Evolutionary conservation across 2,888 invertebrate species (phyloP).

Genomic region (Selenia dentaria): DNA sequence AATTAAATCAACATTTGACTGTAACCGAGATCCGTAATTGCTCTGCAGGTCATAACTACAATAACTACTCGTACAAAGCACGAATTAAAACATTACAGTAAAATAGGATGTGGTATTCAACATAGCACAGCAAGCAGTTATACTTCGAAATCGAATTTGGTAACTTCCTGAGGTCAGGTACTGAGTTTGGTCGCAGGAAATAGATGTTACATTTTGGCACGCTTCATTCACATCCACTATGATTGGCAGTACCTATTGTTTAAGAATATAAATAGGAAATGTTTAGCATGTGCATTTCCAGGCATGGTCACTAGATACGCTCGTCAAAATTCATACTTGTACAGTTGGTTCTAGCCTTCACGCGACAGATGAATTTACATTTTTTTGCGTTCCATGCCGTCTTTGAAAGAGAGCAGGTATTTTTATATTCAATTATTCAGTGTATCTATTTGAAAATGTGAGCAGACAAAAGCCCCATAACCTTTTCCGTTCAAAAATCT

Average conservation of each 20-base stretch:
- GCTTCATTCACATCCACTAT: constrained; percentile 21
- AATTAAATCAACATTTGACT: too few species aligned
- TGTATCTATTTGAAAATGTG: too few species aligned
- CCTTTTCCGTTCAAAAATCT: too few species aligned
- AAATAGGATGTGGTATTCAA: constrained; percentile 8
- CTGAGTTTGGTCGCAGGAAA: constrained; percentile 30
- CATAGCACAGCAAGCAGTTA: constrained; percentile 9
- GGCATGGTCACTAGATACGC: constrained; percentile 1
- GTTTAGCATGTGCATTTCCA: constrained; percentile 3
- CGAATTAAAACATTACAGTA: neutral
- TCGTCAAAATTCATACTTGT: constrained; percentile 1
- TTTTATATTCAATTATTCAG: too few species aligned
- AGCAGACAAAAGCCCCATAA: too few species aligned
- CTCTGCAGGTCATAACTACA: too few species aligned
- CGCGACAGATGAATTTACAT: neutral
- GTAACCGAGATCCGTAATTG: too few species aligned
- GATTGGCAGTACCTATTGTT: constrained; percentile 16
- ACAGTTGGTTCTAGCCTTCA: neutral
- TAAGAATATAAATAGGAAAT: constrained; percentile 15
- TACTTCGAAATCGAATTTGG: constrained; percentile 28
- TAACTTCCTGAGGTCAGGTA: constrained; percentile 28
- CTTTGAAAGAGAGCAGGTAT: too few species aligned
- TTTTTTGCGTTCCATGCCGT: too few species aligned
- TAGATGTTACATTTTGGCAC: constrained; percentile 30
- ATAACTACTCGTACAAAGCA: too few species aligned